A percentile compares a stretch with the other conserved stretches of the same genome.
Evolutionary conservation across 2,888 invertebrate genomes (phyloP).

Genomic region (Nycteola revayana): DNA sequence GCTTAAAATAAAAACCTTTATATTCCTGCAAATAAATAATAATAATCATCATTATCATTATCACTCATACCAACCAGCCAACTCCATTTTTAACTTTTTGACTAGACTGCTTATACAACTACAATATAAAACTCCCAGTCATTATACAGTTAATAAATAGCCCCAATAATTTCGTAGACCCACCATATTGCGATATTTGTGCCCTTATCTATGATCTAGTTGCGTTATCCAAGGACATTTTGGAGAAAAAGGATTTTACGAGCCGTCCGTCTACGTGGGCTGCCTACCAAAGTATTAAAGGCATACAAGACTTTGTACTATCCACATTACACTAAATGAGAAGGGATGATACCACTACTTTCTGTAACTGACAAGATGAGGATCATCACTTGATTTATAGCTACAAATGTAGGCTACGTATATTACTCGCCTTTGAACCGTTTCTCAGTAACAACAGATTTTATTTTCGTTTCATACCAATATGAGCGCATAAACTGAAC

Average conservation of each 20-base stretch:
- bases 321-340: constrained; percentile 43
- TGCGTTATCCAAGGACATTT: constrained; percentile 48
- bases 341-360: constrained; percentile 43
- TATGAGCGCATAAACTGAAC: too few species aligned
- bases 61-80: too few species aligned
- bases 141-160: constrained; percentile 23
- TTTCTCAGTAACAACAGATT: constrained; percentile 14
- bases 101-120: too few species aligned
- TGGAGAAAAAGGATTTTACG: constrained; percentile 52
- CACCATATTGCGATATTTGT: constrained; percentile 46
- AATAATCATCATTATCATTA: too few species aligned
- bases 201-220: constrained; percentile 50
- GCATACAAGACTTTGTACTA: constrained; percentile 42
- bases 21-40: too few species aligned
- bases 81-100: too few species aligned
- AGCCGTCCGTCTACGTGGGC: constrained; percentile 45
- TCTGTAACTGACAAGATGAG: constrained; percentile 39
- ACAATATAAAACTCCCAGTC: too few species aligned
- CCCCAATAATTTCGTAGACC: constrained; percentile 42
- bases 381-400: constrained; percentile 38
- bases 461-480: constrained; percentile 2
- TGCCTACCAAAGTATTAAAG: constrained; percentile 42
- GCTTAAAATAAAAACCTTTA: too few species aligned
- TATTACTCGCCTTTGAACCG: constrained; percentile 11
- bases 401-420: constrained; percentile 29